These are phyloP conservation scores for Latheticus oryzae DNA, from an alignment of 2,888 invertebrate species.

Conservation along the genomic window DNA sequence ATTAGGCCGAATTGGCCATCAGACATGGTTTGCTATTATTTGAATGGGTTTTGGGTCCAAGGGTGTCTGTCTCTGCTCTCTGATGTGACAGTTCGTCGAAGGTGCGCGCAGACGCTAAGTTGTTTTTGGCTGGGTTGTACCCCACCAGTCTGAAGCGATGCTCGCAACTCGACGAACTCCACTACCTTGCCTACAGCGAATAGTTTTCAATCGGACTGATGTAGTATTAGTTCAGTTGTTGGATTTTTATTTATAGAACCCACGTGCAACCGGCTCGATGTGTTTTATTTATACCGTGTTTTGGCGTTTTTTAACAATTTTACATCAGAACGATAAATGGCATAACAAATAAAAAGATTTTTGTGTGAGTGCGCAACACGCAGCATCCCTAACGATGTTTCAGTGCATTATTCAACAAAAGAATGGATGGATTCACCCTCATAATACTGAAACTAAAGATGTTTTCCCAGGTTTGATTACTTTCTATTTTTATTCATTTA, in stretches of 20 bases:
- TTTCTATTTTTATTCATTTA: not conserved
- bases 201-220: slow-evolving; percentile 33
- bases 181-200: slow-evolving; percentile 32
- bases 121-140: slow-evolving; percentile 39
- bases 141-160: slow-evolving; percentile 36
- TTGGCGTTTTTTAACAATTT: slow-evolving; percentile 48
- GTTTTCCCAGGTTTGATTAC: slow-evolving; percentile 81
- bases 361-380: slow-evolving; percentile 39
- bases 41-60: slow-evolving; percentile 14
- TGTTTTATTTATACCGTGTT: slow-evolving; percentile 55
- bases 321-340: slow-evolving; percentile 25
- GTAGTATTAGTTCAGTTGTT: slow-evolving; percentile 38
- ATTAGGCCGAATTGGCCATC: slow-evolving; percentile 20
- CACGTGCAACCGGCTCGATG: slow-evolving; percentile 49
- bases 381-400: slow-evolving; percentile 70
- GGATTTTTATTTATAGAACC: slow-evolving; percentile 50
- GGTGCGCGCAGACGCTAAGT: slow-evolving; percentile 32
- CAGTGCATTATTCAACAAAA: slow-evolving; percentile 86
- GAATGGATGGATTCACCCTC: slow-evolving; percentile 79
- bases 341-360: slow-evolving; percentile 30
- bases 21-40: slow-evolving; percentile 4
- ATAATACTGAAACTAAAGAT: slow-evolving; percentile 77
- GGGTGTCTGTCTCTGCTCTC: slow-evolving; percentile 35
- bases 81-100: slow-evolving; percentile 18
- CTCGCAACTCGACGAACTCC: slow-evolving; percentile 28